Percentiles rank a stretch among this genome's conserved stretches.
Conservation (phyloP, 92 coral and sea anemone species). For the Montipora capitata region DNA sequence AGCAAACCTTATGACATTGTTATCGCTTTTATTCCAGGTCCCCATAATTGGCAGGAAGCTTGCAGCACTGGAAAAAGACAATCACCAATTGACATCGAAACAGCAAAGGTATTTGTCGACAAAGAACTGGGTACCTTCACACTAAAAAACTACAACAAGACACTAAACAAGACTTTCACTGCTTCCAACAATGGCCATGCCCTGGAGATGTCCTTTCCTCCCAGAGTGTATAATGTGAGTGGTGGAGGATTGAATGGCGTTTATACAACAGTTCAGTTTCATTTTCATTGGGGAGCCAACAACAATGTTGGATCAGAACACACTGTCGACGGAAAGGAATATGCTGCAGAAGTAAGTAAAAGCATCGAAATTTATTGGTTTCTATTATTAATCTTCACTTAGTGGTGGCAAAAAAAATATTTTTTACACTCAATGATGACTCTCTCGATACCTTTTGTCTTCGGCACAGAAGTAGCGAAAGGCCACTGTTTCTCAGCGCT, state of each 20-base stretch:
- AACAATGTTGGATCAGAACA: conserved; percentile 78
- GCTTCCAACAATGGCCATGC: conserved; percentile 65
- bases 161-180: background rate
- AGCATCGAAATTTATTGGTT: background rate
- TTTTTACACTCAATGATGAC: too few species aligned
- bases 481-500: too few species aligned
- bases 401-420: too few species aligned
- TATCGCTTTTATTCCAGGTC: background rate
- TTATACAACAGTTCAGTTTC: conserved; percentile 38
- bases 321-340: conserved; percentile 60
- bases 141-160: conserved; percentile 8
- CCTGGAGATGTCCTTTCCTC: conserved; percentile 9
- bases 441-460: too few species aligned
- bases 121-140: conserved; percentile 37
- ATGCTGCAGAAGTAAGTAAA: conserved; percentile 76
- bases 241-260: conserved; percentile 67
- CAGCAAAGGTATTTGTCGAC: conserved; percentile 1
- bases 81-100: conserved; percentile 58
- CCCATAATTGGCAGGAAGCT: conserved; percentile 4
- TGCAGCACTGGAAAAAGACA: conserved; percentile 23
- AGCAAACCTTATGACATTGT: background rate
- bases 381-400: background rate
- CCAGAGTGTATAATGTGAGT: conserved; percentile 31
- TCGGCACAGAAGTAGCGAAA: too few species aligned
- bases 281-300: conserved; percentile 80